These are phyloP conservation scores for Chrysolina haemoptera DNA, from an alignment of 2,888 invertebrate species.

Conservation along the genomic window DNA sequence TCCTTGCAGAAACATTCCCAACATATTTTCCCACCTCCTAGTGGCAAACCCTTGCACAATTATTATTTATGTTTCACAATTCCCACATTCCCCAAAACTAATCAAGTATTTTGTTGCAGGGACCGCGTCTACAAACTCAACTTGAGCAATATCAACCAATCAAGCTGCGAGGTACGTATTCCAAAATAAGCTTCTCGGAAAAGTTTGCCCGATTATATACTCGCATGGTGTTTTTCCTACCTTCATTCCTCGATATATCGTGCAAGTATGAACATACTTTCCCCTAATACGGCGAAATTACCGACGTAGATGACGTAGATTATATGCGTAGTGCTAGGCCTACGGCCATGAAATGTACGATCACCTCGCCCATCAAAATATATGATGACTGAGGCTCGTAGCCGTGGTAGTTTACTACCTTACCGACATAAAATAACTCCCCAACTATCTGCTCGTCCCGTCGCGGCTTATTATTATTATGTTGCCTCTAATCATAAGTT, in stretches of 20 bases:
- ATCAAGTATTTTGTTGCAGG: constrained; percentile 75
- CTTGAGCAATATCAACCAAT: constrained; percentile 88
- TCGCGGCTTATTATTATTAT: constrained; percentile 45
- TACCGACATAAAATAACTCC: constrained; percentile 56
- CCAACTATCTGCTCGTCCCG: constrained; percentile 44
- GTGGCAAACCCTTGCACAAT: neutral
- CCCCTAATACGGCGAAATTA: constrained; percentile 41
- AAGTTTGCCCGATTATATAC: constrained; percentile 39
- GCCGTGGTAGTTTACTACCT: constrained; percentile 58
- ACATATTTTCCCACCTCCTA: neutral
- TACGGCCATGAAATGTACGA: constrained; percentile 48
- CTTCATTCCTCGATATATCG: constrained; percentile 52
- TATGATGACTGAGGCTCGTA: constrained; percentile 51
- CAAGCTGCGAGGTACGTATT: constrained; percentile 84
- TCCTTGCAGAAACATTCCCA: neutral
- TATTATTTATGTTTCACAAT: constrained; percentile 6
- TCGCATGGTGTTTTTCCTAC: constrained; percentile 40
- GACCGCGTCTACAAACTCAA: constrained; percentile 87
- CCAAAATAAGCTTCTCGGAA: constrained; percentile 32
- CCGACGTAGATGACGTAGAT: constrained; percentile 43
- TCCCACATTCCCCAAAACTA: constrained; percentile 26
- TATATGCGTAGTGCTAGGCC: constrained; percentile 49
- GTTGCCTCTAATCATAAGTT: constrained; percentile 57
- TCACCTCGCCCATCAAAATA: constrained; percentile 53
- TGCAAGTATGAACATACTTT: constrained; percentile 45